These are phyloP conservation scores for Tachina lurida DNA, from an alignment of 2,888 invertebrate species.

Conservation along the genomic window DNA sequence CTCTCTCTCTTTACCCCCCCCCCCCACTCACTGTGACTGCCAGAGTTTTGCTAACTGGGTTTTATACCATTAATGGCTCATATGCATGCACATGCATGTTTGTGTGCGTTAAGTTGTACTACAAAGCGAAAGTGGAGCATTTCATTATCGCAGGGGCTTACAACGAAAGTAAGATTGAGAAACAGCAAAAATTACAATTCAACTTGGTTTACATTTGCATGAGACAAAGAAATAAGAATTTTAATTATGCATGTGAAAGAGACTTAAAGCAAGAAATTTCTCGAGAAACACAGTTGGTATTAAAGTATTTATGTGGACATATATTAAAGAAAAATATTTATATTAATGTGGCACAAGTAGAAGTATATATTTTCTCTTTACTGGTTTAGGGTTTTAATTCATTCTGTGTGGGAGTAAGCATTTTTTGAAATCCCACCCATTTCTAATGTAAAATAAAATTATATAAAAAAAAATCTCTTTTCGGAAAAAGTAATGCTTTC, in stretches of 20 bases:
- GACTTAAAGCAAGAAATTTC: not conserved
- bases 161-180: not conserved
- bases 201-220: slow-evolving; percentile 13
- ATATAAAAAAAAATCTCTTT: too few species aligned
- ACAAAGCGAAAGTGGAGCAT: slow-evolving; percentile 15
- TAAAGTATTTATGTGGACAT: not conserved
- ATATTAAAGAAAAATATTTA: not conserved
- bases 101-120: not conserved
- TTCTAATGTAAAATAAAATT: too few species aligned
- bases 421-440: too few species aligned
- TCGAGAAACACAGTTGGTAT: not conserved
- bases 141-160: slow-evolving; percentile 26
- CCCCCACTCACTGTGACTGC: not conserved
- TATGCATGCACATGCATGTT: not conserved
- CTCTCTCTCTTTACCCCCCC: not conserved
- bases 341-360: not conserved
- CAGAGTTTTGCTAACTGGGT: not conserved
- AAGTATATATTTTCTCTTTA: not conserved
- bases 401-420: too few species aligned
- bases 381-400: too few species aligned
- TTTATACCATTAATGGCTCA: slow-evolving; percentile 47
- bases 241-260: slow-evolving; percentile 38
- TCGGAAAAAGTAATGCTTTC: too few species aligned
- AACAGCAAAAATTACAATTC: not conserved
- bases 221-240: slow-evolving; percentile 38